These are phyloP conservation scores for Chamaea fasciata DNA, from an alignment of 2,113 vertebrate species.

Conservation along the genomic window DNA sequence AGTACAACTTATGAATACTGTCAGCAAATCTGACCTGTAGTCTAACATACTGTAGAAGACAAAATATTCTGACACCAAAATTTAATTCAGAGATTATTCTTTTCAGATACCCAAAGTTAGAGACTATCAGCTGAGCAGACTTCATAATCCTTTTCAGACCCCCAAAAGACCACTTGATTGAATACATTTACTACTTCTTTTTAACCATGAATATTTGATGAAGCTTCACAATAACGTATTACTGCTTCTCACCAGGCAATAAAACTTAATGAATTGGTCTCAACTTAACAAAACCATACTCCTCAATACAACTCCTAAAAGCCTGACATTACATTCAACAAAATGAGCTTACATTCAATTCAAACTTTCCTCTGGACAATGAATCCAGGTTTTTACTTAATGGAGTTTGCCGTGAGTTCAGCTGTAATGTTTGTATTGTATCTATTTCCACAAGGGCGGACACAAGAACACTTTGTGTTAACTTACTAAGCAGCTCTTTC, in stretches of 20 bases:
- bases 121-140: conserved; percentile 97
- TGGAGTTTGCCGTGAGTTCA: conserved; percentile 97
- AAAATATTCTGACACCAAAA: conserved; percentile 62
- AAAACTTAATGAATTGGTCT: conserved; percentile 99
- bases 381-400: conserved; percentile 92
- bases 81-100: conserved; percentile 67
- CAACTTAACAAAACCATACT: conserved; percentile 96
- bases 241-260: conserved; percentile 98
- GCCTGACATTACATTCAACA: conserved; percentile 98
- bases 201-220: conserved; percentile 99
- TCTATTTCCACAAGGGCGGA: conserved; percentile 99
- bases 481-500: conserved; percentile 99
- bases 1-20: not conserved
- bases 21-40: not conserved
- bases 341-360: conserved; percentile 97
- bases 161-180: conserved; percentile 96
- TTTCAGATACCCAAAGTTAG: conserved; percentile 76
- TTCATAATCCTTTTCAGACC: conserved; percentile 78
- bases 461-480: conserved; percentile 99
- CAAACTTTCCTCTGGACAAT: conserved; percentile 89
- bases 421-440: conserved; percentile 99
- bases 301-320: conserved; percentile 96
- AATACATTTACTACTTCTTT: conserved; percentile 99
- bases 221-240: conserved; percentile 98
- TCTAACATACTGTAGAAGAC: not conserved